Base-by-base conservation (phyloP, 2,797 vertebrate genomes). In the Psittacula echo region DNA sequence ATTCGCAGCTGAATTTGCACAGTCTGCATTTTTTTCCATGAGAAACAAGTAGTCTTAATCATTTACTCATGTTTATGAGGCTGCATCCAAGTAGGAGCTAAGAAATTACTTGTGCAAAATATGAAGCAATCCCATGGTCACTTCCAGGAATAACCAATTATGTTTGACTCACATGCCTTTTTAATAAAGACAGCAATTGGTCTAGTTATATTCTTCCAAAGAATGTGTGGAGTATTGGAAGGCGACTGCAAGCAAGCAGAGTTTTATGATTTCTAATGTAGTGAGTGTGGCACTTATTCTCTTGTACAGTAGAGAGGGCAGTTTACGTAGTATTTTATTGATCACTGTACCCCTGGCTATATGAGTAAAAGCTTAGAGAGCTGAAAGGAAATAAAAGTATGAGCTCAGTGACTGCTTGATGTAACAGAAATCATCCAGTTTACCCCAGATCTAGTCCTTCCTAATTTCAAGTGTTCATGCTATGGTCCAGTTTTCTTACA, bases 1-100 rank as follows among this genome's bases (percentile, higher is more conserved):
- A 15, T 89, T 65, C 12, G 41, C 34, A 70, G 34, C 7, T 71
- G 44, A 67, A 64, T 90, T 76, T 74, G 16, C 23, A 47, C 13
- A 54, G 5, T 75, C 24, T 79, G 21, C 37, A 10, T 51, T 92
- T 92, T 80, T 85, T 48, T 13, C 23, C 4, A 4, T 29, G 65
- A 51, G 34, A 87, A 90, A 30, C 10, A 73, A 74, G 15, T 26
- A 48, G 18, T 82, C 45, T 80, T 89, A 94, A 80, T 85, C 4
- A 70, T 74, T 92, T 94, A 67, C 34, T 87, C 42, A 32, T 62
- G 24, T 89, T 95, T 92, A 37, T 62, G 75, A 82, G 61, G 37
- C 58, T 68, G 16, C 41, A 68, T 91, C 56, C 56, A 87, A 85
- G 32, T 14, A 64, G 60, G 24, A 90, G 20, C 53, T 76, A 83